Evolutionary conservation across 2,113 vertebrate genomes (phyloP).

Genomic region (Chloropsis cyanopogon): DNA sequence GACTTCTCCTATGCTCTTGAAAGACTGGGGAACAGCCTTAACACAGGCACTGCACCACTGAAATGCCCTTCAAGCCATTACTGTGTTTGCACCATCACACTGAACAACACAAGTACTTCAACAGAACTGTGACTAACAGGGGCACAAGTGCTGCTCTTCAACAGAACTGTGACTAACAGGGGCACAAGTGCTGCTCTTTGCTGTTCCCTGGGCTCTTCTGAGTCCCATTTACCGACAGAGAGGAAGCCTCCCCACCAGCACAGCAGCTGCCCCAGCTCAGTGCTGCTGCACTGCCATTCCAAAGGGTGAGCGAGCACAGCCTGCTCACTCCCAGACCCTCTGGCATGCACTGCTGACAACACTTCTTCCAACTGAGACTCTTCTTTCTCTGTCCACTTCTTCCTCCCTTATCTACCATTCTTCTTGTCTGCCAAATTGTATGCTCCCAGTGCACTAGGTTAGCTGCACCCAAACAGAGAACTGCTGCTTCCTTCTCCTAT

Average conservation of each 20-base stretch:
- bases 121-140: neutral
- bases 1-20: neutral
- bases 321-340: neutral
- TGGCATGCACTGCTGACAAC: neutral
- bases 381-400: neutral
- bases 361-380: neutral
- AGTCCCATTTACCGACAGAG: neutral
- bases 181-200: neutral
- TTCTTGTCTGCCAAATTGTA: neutral
- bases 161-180: neutral
- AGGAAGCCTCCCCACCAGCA: neutral
- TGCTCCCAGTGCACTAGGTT: neutral
- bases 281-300: neutral
- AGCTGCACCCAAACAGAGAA: neutral
- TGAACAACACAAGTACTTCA: neutral
- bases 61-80: neutral
- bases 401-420: neutral
- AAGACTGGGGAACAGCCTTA: neutral
- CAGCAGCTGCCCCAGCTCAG: neutral
- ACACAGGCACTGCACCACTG: neutral
- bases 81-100: accelerated
- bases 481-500: neutral
- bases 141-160: neutral
- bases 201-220: neutral
- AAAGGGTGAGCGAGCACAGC: accelerated